Conservation (phyloP, 2,797 vertebrate genomes). For the Hyperoplus immaculatus region DNA sequence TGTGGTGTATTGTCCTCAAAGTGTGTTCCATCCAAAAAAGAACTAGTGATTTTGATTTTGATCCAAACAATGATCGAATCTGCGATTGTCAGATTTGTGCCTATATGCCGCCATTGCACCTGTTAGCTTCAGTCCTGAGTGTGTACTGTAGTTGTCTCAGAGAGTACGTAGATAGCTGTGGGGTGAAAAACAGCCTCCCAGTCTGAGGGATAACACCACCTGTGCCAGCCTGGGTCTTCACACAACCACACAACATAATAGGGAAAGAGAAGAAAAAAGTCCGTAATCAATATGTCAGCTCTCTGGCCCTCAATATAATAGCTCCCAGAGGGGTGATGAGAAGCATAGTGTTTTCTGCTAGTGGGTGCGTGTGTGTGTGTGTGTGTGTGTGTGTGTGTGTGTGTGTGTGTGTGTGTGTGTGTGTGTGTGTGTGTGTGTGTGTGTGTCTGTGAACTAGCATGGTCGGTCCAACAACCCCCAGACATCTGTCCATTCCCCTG, state of each 20-base stretch:
- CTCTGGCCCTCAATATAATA: constrained; percentile 43
- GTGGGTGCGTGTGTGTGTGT: constrained; percentile 15
- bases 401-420: constrained; percentile 8
- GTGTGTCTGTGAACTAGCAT: constrained; percentile 4
- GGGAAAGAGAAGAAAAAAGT: constrained; percentile 9
- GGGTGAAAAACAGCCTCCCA: constrained; percentile 25
- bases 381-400: background rate
- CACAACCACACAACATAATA: constrained; percentile 19
- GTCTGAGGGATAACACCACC: constrained; percentile 18
- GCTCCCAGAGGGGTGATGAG: constrained; percentile 50
- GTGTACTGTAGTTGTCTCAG: background rate
- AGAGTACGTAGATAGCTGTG: constrained; percentile 8
- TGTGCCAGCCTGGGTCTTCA: constrained; percentile 22
- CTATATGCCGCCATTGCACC: background rate
- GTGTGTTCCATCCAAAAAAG: background rate
- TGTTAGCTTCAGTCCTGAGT: constrained; percentile 10
- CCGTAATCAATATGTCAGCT: constrained; percentile 57
- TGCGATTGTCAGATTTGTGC: background rate
- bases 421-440: constrained; percentile 6
- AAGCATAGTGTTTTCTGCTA: constrained; percentile 31
- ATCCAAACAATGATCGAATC: background rate
- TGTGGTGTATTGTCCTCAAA: background rate
- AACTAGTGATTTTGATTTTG: background rate
- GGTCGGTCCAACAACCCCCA: constrained; percentile 3
- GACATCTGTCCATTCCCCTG: constrained; percentile 10